These are phyloP conservation scores for Psophia crepitans DNA, from an alignment of 2,113 vertebrate species.

Conservation along the genomic window DNA sequence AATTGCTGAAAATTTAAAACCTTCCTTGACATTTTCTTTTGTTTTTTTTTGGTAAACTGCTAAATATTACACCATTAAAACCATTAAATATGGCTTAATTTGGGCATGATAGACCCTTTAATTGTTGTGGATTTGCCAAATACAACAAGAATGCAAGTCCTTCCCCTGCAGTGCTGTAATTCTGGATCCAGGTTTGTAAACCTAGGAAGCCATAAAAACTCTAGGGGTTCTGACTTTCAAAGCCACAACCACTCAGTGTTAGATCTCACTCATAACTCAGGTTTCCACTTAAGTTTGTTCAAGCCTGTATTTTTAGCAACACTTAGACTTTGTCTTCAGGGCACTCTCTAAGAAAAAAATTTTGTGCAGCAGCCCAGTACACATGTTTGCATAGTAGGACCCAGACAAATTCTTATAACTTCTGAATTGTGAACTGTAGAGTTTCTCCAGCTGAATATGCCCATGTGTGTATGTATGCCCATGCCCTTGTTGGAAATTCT, in stretches of 20 bases:
- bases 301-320: background rate
- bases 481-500: background rate
- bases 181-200: background rate
- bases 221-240: background rate
- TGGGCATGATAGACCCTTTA: background rate
- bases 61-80: background rate
- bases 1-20: background rate
- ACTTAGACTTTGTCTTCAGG: too few relatives aligned
- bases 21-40: background rate
- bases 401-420: background rate
- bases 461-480: too few relatives aligned
- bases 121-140: background rate
- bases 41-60: background rate
- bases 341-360: background rate
- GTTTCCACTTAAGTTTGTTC: background rate
- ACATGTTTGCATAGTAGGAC: background rate
- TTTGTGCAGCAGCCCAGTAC: too few relatives aligned
- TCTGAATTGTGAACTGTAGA: background rate
- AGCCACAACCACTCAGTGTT: background rate
- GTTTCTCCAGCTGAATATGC: background rate
- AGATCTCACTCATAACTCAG: background rate
- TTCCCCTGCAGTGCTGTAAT: background rate
- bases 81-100: background rate
- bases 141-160: background rate
- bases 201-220: background rate